Conservation (phyloP, 2,113 vertebrate genomes). For the Panthera uncia region DNA sequence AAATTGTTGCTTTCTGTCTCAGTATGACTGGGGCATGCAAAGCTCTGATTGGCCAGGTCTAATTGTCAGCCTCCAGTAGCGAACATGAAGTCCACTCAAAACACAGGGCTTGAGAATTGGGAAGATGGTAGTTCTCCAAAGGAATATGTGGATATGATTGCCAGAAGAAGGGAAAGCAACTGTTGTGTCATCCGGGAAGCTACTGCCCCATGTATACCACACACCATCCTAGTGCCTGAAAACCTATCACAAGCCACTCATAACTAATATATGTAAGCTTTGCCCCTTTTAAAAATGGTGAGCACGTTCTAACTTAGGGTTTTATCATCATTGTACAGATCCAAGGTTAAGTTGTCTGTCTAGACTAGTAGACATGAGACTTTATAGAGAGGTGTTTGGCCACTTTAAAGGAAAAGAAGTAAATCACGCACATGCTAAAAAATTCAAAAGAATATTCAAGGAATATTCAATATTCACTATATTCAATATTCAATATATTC, state of each 20-base stretch:
- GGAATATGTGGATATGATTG: neutral
- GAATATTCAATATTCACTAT: neutral
- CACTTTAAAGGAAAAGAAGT: neutral
- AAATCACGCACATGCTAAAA: neutral
- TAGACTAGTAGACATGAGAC: neutral
- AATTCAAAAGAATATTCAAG: neutral
- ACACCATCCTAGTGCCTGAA: neutral
- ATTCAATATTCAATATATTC: too few species aligned
- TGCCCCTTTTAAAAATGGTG: neutral
- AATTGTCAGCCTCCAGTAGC: neutral
- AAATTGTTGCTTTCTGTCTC: neutral
- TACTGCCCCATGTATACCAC: neutral
- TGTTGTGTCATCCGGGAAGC: neutral
- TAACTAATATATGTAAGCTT: neutral
- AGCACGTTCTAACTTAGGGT: neutral
- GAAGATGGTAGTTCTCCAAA: neutral
- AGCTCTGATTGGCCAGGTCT: neutral
- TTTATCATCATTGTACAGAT: neutral
- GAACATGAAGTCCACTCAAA: neutral
- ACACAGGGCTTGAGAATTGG: neutral
- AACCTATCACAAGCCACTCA: neutral
- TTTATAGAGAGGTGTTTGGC: neutral
- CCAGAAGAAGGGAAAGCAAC: neutral
- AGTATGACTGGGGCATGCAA: neutral
- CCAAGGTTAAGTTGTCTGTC: neutral